These are phyloP conservation scores for Enteromius afrohamiltoni DNA, from an alignment of 2,797 vertebrate genomes.

Conservation along the genomic window DNA sequence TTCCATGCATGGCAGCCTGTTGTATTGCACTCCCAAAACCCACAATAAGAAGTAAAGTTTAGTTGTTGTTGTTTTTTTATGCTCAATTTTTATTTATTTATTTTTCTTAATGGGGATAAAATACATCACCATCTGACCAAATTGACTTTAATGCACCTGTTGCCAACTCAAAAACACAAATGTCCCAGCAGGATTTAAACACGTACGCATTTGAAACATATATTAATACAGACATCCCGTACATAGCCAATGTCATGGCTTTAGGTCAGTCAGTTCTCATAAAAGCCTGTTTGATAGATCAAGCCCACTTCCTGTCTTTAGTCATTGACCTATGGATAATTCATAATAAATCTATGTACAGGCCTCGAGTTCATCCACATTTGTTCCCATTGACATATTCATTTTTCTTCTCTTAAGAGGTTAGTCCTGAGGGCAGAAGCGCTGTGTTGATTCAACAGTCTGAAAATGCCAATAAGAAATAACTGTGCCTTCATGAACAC, in stretches of 20 bases:
- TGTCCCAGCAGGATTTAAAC: not conserved
- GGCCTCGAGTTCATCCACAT: not conserved
- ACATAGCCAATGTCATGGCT: not conserved
- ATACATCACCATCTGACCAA: not conserved
- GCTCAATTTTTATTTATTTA: too few relatives aligned
- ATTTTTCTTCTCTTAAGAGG: not conserved
- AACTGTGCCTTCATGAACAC: constrained; percentile 10
- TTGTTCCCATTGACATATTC: not conserved
- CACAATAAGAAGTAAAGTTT: too few relatives aligned
- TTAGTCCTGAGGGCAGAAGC: not conserved
- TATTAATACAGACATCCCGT: not conserved
- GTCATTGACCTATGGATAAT: not conserved
- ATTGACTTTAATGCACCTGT: not conserved
- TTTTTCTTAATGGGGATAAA: not conserved
- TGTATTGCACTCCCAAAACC: too few relatives aligned
- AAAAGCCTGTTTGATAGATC: not conserved
- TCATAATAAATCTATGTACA: not conserved
- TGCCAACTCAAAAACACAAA: not conserved
- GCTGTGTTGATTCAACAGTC: constrained; percentile 30
- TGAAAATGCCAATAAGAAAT: constrained; percentile 13
- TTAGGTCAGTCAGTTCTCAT: constrained; percentile 10
- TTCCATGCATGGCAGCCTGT: too few relatives aligned
- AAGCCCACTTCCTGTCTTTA: not conserved
- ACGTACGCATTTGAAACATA: not conserved
- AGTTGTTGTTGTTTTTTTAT: too few relatives aligned